Evolutionary conservation across 92 coral and sea anemone genomes (phyloP), one percentile per base, ranked within the genome.

Genomic region (Heteractis magnifica): DNA sequence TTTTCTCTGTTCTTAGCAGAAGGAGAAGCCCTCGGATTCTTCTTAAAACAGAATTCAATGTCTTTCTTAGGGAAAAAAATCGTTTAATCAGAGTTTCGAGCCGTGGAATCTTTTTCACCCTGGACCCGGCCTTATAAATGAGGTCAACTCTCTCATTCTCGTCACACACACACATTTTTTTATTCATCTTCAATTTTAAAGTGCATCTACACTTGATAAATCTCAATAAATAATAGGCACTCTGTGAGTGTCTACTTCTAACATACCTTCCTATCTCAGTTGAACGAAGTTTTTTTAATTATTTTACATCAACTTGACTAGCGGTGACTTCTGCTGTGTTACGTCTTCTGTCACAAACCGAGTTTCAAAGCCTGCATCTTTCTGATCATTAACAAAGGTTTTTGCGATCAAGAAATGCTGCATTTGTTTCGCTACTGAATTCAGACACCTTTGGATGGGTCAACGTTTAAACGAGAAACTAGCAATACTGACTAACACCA

Each of bases 191-290:
- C 41, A 74, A 79, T 79, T 79, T 79, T 79, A 50, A 79, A 79
- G 83, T 79, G 83, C 70, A 13, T 44, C 83, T 79, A 79, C 83
- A 62, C 51, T 55, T 49, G 65, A 26, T 79, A 79, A 79, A 14
- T 79, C 86, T 80, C 51, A 87, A 87, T 87, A 87, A 87, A 87
- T 82, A 87, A 82, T 21, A 87, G 87, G 72, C 85, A 26, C 90
- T 87, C 90, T 85, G 62, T 6, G 87, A 82, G 90, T 77, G 84
- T 77, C 87, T 78, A 82, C 85, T 87, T 81, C 56, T 8, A 77
- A 20, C 52, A 13, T 41, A 41, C 62, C 77, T 65, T 77, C 18
- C 76, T 41, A 80, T 65, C 56, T 58, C 44, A 34, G 44, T 87
- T 48, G 70, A 76, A 72, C 80, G 49, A 20, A 76, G 50, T 11